Conservation (phyloP, 2,888 invertebrate genomes). For the Tipula lateralis region DNA sequence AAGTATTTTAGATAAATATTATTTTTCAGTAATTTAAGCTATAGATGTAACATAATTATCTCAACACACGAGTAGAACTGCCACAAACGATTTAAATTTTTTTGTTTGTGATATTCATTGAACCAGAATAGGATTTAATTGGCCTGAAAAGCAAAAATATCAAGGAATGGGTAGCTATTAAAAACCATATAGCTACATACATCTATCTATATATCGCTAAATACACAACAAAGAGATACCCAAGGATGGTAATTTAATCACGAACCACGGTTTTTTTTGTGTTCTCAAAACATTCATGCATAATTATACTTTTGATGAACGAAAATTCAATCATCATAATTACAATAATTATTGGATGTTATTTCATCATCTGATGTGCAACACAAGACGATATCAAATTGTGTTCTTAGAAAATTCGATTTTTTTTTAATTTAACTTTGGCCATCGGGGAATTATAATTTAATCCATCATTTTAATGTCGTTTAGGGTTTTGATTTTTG, state of each 20-base stretch:
- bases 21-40: not conserved
- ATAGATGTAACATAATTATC: not conserved
- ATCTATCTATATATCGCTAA: not conserved
- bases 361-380: not conserved
- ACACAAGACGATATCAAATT: not conserved
- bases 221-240: not conserved
- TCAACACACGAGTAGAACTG: not conserved
- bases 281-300: not conserved
- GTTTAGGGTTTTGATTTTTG: constrained; percentile 1
- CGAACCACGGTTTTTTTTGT: not conserved
- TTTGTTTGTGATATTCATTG: not conserved
- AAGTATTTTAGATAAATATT: not conserved
- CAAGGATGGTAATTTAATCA: not conserved
- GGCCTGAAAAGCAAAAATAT: not conserved
- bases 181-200: not conserved
- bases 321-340: not conserved
- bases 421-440: not conserved
- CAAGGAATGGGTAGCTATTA: not conserved
- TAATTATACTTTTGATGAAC: constrained; percentile 16
- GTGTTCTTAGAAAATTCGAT: not conserved
- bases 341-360: not conserved
- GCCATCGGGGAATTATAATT: not conserved
- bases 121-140: not conserved
- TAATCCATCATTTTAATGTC: not conserved
- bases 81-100: not conserved